Evolutionary conservation across 2,888 invertebrate species (phyloP), one percentile per base, ranked within the genome.

Genomic region (Clunio marinus): DNA sequence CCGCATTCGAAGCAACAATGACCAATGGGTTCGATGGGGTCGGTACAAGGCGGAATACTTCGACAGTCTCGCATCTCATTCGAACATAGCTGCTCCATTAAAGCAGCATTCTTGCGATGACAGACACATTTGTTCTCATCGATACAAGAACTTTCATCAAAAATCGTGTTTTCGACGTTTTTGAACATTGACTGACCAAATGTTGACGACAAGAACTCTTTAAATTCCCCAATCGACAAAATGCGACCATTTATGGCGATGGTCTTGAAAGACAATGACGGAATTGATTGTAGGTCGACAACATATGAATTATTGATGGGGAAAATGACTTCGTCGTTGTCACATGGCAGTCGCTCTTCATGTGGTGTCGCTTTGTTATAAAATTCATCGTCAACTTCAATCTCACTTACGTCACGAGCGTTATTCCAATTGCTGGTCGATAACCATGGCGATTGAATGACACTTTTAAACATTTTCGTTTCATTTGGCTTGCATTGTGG

Each of bases 1-100:
- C 79, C 79, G 65, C 79, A 79, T 13, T 77, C 72, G 2, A 74
- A 71, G 68, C 79, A 79, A 27, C 79, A 79, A 68, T 76, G 74
- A 1, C 76, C 78, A 5, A 71, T 70, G 1, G 78, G 76, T 35
- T 73, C 72, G 17, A 80, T 72, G 0, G 79, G 78, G 0, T 74
- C 69, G 22, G 76, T 60, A 57, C 79, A 79, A 35, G 75, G 75
- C 0, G 79, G 77, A 8, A 13, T 55, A 0, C 59, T 28, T 5
- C 73, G 71, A 63, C 79, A 79, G 0, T 69, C 66, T 4, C 72
- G 62, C 24, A 72, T 69, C 1, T 75, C 73, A 69, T 78, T 75
- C 13, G 74, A 73, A 66, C 80, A 79, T n/a, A 57, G 20, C 25
- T 57, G 37, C 41, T 69, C 62, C 3, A 67, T 13, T 1, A 78